Base-by-base conservation (phyloP, 1,140 invertebrate genomes). In the Lepidotrigona ventralis region DNA sequence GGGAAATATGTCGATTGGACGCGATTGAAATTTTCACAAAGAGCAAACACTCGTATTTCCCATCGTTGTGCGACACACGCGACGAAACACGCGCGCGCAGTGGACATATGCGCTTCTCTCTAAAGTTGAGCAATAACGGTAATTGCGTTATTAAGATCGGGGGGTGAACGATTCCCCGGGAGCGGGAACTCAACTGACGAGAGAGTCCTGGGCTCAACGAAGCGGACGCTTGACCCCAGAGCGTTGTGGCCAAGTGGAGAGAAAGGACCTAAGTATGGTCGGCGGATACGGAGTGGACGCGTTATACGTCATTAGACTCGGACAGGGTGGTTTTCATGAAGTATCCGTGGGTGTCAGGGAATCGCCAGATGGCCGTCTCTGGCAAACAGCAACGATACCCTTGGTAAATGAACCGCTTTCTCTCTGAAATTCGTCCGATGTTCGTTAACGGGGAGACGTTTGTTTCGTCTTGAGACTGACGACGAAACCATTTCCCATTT, bases 231-330 rank as follows among this genome's bases (percentile, higher is more conserved):
- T 92, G 92, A 92, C 90, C 91, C 86, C 58, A 80, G 33, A 33
- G 66, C 85, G 39, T 46, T 46, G 39, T 8, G 79, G 86, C 86
- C 75, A 74, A 70, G 75, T 74, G 72, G 68, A 82, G 71, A 68
- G 86, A 79, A 74, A 64, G 85, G 79, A 80, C 81, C 58, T 80
- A 81, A 85, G 74, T 79, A 82, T 78, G 86, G 86, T 82, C 86
- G 85, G 79, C 33, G 83, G 68, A 83, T 46, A 46, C 84, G 79
- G 60, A 78, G 39, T 46, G 84, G 81, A 81, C 82, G 73, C 89
- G 91, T 92, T 91, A 92, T 92, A 92, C 89, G 91, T 92, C 92
- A 92, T 92, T 92, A 92, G 91, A 88, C 72, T 81, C 64, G 83
- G 79, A 66, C 83, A 79, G 86, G 79, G 86, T 70, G 56, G 66